A percentile compares a stretch with the other conserved stretches of the same genome.
These are phyloP conservation scores for Dendrolimus kikuchii DNA, from an alignment of 1,140 invertebrate genomes.

Conservation along the genomic window DNA sequence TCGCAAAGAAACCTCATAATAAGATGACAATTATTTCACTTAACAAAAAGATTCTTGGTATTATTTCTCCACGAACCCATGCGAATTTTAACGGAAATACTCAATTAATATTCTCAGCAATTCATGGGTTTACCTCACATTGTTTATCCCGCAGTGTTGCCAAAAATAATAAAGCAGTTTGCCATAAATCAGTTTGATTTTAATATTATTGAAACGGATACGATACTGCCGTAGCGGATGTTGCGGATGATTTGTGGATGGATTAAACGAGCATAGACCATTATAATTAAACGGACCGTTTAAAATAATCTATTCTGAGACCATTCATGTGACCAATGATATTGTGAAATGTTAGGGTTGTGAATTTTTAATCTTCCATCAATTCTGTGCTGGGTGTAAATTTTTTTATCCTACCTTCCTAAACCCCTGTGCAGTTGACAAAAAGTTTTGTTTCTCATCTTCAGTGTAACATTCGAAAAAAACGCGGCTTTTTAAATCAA, in stretches of 20 bases:
- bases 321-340: slow-evolving; percentile 37
- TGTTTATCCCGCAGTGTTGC: slow-evolving; percentile 13
- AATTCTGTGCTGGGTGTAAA: too few relatives aligned
- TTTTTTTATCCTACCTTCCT: too few relatives aligned
- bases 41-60: too few relatives aligned
- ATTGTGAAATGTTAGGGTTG: slow-evolving; percentile 2
- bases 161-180: slow-evolving; percentile 13
- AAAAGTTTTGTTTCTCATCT: too few relatives aligned
- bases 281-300: slow-evolving; percentile 39
- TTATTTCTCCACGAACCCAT: background rate
- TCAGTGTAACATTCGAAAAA: too few relatives aligned
- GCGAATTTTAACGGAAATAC: slow-evolving; percentile 2
- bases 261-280: slow-evolving; percentile 27
- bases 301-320: slow-evolving; percentile 39
- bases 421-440: too few relatives aligned
- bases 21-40: too few relatives aligned
- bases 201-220: slow-evolving; percentile 27
- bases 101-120: background rate
- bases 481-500: too few relatives aligned
- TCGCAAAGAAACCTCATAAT: too few relatives aligned
- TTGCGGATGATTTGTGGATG: slow-evolving; percentile 25
- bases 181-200: slow-evolving; percentile 14
- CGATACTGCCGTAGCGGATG: slow-evolving; percentile 19
- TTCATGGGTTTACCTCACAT: slow-evolving; percentile 4
- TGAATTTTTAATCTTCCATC: too few relatives aligned